Evolutionary conservation across 1,140 invertebrate genomes (phyloP).

Genomic region (Heliconius himera): DNA sequence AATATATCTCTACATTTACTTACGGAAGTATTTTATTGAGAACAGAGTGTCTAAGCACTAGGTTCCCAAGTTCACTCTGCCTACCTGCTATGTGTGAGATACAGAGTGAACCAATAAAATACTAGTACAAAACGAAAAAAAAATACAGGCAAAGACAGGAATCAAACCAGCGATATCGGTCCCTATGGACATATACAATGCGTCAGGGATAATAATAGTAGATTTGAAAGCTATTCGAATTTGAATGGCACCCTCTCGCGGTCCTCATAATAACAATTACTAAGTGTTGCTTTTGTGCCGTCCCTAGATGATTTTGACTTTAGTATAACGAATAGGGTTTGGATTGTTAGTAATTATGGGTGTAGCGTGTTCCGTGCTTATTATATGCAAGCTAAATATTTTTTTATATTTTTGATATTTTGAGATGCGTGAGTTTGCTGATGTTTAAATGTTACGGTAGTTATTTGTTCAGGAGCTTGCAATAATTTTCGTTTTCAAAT

Average conservation of each 20-base stretch:
- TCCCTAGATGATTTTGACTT: constrained; percentile 75
- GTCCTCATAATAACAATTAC: constrained; percentile 79
- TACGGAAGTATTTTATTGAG: no score
- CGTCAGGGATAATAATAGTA: constrained; percentile 77
- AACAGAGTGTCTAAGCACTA: no score
- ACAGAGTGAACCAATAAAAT: not conserved
- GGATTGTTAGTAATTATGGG: constrained; percentile 69
- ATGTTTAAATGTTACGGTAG: not conserved
- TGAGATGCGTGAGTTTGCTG: not conserved
- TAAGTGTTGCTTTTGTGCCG: constrained; percentile 73
- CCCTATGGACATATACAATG: constrained; percentile 76
- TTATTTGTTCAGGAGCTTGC: no score
- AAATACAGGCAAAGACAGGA: not conserved
- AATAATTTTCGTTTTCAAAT: no score
- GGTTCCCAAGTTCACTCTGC: no score
- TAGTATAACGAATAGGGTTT: constrained; percentile 69
- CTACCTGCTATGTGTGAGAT: no score
- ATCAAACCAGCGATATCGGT: constrained; percentile 62
- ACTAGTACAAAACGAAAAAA: not conserved
- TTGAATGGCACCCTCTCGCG: constrained; percentile 78
- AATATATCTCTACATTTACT: no score
- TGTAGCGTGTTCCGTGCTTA: constrained; percentile 38
- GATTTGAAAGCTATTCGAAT: constrained; percentile 80
- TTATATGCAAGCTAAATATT: constrained; percentile 36
- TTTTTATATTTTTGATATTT: constrained; percentile 15